These are phyloP conservation scores for Pterocles burchelli DNA, from an alignment of 2,113 vertebrate species.

Conservation along the genomic window DNA sequence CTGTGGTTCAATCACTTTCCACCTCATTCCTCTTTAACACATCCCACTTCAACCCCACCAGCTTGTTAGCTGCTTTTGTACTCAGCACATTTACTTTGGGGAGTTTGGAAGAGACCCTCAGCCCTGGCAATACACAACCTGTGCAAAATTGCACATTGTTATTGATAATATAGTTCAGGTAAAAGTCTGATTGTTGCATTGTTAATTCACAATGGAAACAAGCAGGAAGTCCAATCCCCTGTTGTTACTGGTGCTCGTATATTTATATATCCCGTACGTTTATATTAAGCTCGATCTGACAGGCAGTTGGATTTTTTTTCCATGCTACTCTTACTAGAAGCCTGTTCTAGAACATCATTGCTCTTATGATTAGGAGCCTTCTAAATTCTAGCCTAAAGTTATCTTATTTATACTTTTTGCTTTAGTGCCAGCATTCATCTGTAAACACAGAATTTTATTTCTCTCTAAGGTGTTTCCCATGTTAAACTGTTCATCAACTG, in stretches of 20 bases:
- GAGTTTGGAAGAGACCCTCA: not conserved
- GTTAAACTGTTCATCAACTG: not conserved
- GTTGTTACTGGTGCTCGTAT: not conserved
- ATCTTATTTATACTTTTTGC: not conserved
- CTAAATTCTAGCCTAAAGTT: not conserved
- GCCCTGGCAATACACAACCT: not conserved
- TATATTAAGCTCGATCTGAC: not conserved
- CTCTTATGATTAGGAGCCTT: not conserved
- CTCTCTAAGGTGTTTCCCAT: not conserved
- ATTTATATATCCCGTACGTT: not conserved
- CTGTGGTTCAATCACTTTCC: not conserved
- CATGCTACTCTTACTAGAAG: not conserved
- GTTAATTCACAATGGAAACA: constrained; percentile 48
- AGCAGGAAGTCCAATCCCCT: not conserved
- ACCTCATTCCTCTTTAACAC: not conserved
- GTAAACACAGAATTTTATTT: not conserved
- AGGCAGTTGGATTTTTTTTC: not conserved
- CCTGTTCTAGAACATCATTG: not conserved
- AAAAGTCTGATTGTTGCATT: constrained; percentile 38
- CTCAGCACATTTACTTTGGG: not conserved
- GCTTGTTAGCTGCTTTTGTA: not conserved
- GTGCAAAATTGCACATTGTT: not conserved
- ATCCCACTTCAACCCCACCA: not conserved
- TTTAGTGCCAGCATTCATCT: not conserved
- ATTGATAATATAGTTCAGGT: not conserved